Percentiles rank a stretch among this genome's conserved stretches.
phyloP scores from a whole-genome alignment of 2,797 vertebrate genomes.

The Sandelia bainsii region DNA sequence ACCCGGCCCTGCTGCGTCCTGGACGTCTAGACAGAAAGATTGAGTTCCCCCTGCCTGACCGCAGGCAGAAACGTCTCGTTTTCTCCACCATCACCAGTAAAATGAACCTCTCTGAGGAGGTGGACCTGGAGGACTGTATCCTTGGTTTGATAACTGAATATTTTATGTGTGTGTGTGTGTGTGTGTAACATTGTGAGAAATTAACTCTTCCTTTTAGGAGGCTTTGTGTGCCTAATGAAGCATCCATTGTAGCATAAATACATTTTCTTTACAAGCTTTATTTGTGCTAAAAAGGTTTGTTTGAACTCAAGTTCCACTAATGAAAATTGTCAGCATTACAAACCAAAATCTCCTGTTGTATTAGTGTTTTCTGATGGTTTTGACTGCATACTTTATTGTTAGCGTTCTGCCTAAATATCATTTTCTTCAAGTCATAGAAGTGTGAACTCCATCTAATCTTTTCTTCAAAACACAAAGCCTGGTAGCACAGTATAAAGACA shows the following conservation, averaged over 20 bases:
- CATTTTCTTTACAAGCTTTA: neutral
- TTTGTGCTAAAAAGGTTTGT: neutral
- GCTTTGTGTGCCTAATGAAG: neutral
- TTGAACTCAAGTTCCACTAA: neutral
- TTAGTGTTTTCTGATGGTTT: neutral
- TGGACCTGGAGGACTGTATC: conserved; percentile 97
- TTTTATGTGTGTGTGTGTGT: conserved; percentile 7
- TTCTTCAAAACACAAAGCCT: neutral
- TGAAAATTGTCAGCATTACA: neutral
- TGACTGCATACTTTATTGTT: neutral
- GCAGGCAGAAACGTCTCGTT: conserved; percentile 93
- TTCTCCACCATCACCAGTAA: conserved; percentile 97
- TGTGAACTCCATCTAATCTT: neutral
- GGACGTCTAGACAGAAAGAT: conserved; percentile 95
- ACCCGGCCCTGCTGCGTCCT: conserved; percentile 92
- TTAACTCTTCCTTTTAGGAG: neutral
- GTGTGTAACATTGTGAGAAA: neutral
- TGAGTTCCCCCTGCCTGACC: conserved; percentile 94
- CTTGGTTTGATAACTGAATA: conserved; percentile 51
- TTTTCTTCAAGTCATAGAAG: neutral
- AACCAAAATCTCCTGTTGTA: neutral
- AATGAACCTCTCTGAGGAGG: conserved; percentile 97
- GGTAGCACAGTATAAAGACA: neutral
- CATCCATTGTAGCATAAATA: neutral
- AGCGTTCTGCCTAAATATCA: neutral